Evolutionary conservation across 1,140 invertebrate species (phyloP), one percentile per base, ranked within the genome.

Genomic region (Aphidius gifuensis): DNA sequence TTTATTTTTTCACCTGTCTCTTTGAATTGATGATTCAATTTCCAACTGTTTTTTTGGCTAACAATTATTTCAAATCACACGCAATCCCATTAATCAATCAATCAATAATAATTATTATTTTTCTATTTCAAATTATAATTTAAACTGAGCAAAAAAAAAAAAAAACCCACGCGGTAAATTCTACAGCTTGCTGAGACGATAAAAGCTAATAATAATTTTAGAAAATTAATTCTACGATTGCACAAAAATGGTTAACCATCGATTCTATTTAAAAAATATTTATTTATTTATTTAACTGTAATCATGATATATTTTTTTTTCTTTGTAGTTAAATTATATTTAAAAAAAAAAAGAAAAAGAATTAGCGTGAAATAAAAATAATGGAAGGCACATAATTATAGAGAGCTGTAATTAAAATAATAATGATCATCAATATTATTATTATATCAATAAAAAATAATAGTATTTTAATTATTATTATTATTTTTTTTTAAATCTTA

Each of bases 201-300:
- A 16, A 58, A 50, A 60, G 47, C 58, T 61, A 66, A 65, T 32
- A n/a, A 56, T 62, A 62, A 56, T 1, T 1, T 32, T 32, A 32
- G 23, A 57, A 38, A 55, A 70, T 68, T 76, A 73, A 73, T 67
- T 58, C 71, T 76, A 76, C 62, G 69, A 76, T 76, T 74, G 74
- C 73, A 76, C 74, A 66, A 74, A 64, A 74, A 64, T 61, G 66
- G 65, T 58, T 46, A 62, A 55, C 60, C 43, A 65, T 59, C 59
- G 40, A 61, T 61, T 39, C 46, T 58, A 7, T 58, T 55, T 51
- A 40, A 45, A 62, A 60, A 9, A 32, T 40, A 47, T 6, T 59
- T 53, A 16, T 23, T 40, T 38, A 32, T 43, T 9, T 38, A 9
- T 21, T 45, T 42, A 4, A n/a, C n/a, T n/a, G n/a, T n/a, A n/a